Percentiles rank a stretch among this genome's conserved stretches.
Evolutionary conservation across 1,140 invertebrate species (phyloP).

Genomic region (Mamestra configurata): DNA sequence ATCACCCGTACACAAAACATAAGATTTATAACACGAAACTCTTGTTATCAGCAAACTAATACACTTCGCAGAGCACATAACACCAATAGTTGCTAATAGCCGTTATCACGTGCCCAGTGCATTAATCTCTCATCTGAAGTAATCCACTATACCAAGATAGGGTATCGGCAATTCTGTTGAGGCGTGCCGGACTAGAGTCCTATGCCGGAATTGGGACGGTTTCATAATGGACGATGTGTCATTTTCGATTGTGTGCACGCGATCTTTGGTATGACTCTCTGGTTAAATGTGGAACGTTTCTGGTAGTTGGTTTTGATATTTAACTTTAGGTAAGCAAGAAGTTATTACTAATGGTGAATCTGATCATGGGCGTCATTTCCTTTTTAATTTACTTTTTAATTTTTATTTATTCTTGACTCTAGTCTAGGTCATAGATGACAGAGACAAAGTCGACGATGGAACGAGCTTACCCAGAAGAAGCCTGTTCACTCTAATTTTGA

Average conservation of each 20-base stretch:
- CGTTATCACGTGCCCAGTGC: constrained; percentile 48
- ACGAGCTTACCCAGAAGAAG: too few species aligned
- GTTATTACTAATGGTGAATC: too few species aligned
- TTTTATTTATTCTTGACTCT: too few species aligned
- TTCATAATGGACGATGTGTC: constrained; percentile 43
- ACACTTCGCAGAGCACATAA: constrained; percentile 38
- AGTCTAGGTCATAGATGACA: too few species aligned
- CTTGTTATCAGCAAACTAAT: constrained; percentile 38
- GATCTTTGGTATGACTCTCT: constrained; percentile 14
- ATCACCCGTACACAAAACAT: neutral
- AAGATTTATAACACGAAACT: constrained; percentile 20
- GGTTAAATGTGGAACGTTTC: neutral
- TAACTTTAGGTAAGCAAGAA: too few species aligned
- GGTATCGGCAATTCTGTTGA: constrained; percentile 41
- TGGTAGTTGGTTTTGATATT: neutral
- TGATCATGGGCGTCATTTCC: too few species aligned
- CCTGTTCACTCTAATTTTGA: too few species aligned
- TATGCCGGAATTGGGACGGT: constrained; percentile 36
- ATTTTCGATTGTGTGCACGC: constrained; percentile 39
- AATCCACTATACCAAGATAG: constrained; percentile 50
- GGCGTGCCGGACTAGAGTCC: constrained; percentile 41
- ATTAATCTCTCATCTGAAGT: constrained; percentile 49
- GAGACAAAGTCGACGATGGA: too few species aligned
- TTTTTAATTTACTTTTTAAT: too few species aligned
- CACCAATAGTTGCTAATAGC: constrained; percentile 26